Percentiles rank a stretch among this genome's conserved stretches.
phyloP scores from a whole-genome alignment of 2,113 vertebrate species.

The Percopsis transmontana region DNA sequence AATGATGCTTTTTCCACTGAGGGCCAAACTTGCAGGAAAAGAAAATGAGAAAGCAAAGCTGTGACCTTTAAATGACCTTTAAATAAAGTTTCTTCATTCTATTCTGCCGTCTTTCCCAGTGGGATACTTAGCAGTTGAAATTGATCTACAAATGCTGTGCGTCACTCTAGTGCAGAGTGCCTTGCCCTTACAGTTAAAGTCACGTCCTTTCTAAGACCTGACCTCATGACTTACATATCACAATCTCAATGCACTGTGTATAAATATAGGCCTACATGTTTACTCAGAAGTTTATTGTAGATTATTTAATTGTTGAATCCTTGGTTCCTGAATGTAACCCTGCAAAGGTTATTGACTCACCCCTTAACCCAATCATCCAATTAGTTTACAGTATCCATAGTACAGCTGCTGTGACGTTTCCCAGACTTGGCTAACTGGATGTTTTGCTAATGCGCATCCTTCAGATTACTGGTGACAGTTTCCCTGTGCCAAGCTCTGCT shows the following conservation, averaged over 20 bases:
- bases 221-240: conserved; percentile 40
- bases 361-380: no score
- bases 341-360: no score
- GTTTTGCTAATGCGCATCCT: no score
- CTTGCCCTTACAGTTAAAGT: conserved; percentile 22
- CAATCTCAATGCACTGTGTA: conserved; percentile 30
- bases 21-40: neutral
- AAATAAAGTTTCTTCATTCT: conserved; percentile 12
- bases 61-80: conserved; percentile 8
- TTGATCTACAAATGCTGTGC: conserved; percentile 16
- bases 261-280: conserved; percentile 35
- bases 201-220: conserved; percentile 18
- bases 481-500: no score
- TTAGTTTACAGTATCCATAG: no score
- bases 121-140: conserved; percentile 20
- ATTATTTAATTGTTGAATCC: conserved; percentile 29
- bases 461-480: no score
- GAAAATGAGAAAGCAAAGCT: neutral
- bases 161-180: conserved; percentile 25
- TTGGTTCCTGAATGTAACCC: no score
- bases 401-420: no score
- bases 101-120: neutral
- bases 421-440: no score
- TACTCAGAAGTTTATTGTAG: conserved; percentile 16
- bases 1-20: neutral